Evolutionary conservation across 2,113 vertebrate genomes (phyloP).

Genomic region (Gavia stellata): DNA sequence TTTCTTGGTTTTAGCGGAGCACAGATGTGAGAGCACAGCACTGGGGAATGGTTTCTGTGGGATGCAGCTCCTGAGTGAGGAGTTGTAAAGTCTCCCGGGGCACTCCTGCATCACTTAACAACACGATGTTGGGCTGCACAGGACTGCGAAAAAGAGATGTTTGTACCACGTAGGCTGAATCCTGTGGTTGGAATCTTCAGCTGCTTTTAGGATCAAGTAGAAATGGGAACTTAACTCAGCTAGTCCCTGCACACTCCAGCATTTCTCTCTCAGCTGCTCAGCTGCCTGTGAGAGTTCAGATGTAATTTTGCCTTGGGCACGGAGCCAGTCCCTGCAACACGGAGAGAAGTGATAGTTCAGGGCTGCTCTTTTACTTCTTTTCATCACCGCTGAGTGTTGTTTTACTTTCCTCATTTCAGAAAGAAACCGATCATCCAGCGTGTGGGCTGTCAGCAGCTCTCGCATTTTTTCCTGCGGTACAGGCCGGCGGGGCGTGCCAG

Average conservation of each 20-base stretch:
- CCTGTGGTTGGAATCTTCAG: neutral
- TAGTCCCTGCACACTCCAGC: neutral
- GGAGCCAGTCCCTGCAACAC: constrained; percentile 23
- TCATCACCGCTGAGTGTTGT: constrained; percentile 24
- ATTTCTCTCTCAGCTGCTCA: constrained; percentile 3
- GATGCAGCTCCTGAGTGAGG: neutral
- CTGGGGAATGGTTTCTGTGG: neutral
- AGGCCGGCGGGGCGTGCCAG: neutral
- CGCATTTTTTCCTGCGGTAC: neutral
- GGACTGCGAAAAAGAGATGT: neutral
- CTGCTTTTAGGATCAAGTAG: neutral
- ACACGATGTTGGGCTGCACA: neutral
- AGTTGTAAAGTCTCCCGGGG: neutral
- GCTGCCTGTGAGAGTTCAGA: constrained; percentile 5
- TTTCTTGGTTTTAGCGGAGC: neutral
- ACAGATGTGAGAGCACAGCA: neutral
- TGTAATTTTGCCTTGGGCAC: constrained; percentile 62
- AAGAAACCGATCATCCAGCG: neutral
- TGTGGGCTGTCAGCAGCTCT: constrained; percentile 25
- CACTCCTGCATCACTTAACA: neutral
- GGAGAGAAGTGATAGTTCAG: constrained; percentile 46
- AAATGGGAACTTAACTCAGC: constrained; percentile 2
- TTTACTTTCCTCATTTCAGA: constrained; percentile 38
- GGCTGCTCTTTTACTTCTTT: constrained; percentile 54
- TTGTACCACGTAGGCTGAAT: neutral